Percentiles rank a stretch among this genome's conserved stretches.
Conservation (phyloP, 1,140 invertebrate genomes). For the Drosophila busckii region DNA sequence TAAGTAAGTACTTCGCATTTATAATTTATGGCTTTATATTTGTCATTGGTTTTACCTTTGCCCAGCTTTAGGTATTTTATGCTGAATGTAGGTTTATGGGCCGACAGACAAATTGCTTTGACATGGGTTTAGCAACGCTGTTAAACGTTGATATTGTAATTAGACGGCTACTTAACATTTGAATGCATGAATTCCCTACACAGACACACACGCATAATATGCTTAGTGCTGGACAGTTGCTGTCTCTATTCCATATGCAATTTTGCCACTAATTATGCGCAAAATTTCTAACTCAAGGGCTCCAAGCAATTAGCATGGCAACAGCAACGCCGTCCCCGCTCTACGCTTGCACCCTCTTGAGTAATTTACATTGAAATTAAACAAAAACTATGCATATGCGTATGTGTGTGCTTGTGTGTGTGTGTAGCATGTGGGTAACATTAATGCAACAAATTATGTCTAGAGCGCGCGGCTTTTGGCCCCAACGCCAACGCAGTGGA, state of each 20-base stretch:
- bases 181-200: slow-evolving; percentile 20
- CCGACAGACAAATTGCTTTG: slow-evolving; percentile 46
- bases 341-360: slow-evolving; percentile 37
- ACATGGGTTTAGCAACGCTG: slow-evolving; percentile 15
- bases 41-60: slow-evolving; percentile 76
- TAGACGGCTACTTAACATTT: no score
- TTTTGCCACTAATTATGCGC: slow-evolving; percentile 74
- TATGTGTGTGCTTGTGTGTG: slow-evolving; percentile 3
- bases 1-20: slow-evolving; percentile 76
- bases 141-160: not conserved
- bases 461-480: slow-evolving; percentile 45
- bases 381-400: slow-evolving; percentile 58
- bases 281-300: slow-evolving; percentile 74
- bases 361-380: slow-evolving; percentile 75
- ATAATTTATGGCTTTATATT: slow-evolving; percentile 76
- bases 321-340: slow-evolving; percentile 7
- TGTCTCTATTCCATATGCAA: slow-evolving; percentile 64
- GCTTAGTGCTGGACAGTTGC: slow-evolving; percentile 28
- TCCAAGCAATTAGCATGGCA: slow-evolving; percentile 65
- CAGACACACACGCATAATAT: not conserved
- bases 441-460: slow-evolving; percentile 77
- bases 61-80: slow-evolving; percentile 59
- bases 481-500: slow-evolving; percentile 20
- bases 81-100: slow-evolving; percentile 57
- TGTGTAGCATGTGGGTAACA: slow-evolving; percentile 53